These are phyloP conservation scores for Acanthis flammea DNA, from an alignment of 2,797 vertebrate species.

Conservation along the genomic window DNA sequence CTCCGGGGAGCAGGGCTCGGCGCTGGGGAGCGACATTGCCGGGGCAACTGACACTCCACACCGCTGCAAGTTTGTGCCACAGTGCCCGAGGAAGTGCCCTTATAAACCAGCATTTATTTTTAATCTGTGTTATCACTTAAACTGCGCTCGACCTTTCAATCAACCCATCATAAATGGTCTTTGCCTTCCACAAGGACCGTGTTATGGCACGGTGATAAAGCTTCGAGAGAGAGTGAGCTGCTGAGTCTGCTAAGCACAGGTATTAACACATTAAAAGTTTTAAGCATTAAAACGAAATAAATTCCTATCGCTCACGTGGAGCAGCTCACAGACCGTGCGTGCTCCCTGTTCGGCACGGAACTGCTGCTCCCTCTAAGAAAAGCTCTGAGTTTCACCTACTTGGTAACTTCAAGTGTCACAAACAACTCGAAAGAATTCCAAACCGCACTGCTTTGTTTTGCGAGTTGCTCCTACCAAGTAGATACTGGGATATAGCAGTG, in stretches of 20 bases:
- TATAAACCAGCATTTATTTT: not conserved
- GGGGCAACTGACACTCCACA: rapidly evolving
- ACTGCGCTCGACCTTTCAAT: not conserved
- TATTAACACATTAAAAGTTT: not conserved
- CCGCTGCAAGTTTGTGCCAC: rapidly evolving
- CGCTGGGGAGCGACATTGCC: not conserved
- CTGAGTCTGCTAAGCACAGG: too few species aligned
- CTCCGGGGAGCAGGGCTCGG: not conserved
- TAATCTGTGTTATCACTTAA: not conserved
- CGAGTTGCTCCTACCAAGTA: rapidly evolving
- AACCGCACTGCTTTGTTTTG: not conserved
- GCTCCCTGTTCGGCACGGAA: not conserved
- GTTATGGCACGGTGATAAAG: rapidly evolving
- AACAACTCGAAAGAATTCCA: not conserved
- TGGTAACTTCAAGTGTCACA: not conserved
- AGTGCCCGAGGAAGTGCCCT: not conserved
- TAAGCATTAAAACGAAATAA: rapidly evolving
- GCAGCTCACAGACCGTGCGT: not conserved
- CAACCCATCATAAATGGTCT: not conserved
- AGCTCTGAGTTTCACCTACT: not conserved
- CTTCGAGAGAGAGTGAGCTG: rapidly evolving
- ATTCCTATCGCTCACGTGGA: not conserved
- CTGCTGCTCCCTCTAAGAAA: not conserved
- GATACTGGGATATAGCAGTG: rapidly evolving
- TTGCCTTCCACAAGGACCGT: rapidly evolving